These are phyloP conservation scores for Hartigia nigra DNA, from an alignment of 2,888 invertebrate species.

Conservation along the genomic window DNA sequence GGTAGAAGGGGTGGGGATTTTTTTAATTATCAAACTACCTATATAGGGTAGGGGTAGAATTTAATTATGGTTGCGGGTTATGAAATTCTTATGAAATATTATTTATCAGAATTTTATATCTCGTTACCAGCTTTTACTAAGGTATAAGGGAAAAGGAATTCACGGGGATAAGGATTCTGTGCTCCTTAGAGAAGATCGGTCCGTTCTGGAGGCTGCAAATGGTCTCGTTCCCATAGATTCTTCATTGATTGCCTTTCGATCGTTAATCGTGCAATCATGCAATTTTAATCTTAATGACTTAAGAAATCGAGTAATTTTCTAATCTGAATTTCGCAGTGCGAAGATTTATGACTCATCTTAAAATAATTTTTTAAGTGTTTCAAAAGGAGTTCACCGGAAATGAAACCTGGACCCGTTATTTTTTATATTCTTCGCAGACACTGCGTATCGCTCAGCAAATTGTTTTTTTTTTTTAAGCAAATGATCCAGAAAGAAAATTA, in stretches of 20 bases:
- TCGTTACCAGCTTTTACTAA: too few relatives aligned
- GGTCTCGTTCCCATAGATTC: slow-evolving; percentile 41
- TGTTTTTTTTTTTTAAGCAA: neutral
- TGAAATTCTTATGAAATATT: too few relatives aligned
- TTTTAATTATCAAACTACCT: neutral
- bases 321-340: slow-evolving; percentile 27
- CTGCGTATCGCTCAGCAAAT: neutral
- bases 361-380: neutral
- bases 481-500: neutral
- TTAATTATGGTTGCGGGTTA: neutral
- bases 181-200: neutral
- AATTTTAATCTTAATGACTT: slow-evolving; percentile 23
- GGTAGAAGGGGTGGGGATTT: neutral
- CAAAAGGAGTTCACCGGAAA: neutral
- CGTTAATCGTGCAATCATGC: slow-evolving; percentile 45
- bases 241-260: slow-evolving; percentile 18
- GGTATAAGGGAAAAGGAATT: too few relatives aligned
- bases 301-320: slow-evolving; percentile 30
- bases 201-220: slow-evolving; percentile 20
- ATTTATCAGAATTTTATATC: too few relatives aligned
- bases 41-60: neutral
- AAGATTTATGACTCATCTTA: slow-evolving; percentile 15
- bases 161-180: neutral
- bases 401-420: neutral
- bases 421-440: neutral